A percentile compares a stretch with the other conserved stretches of the same genome.
Conservation (phyloP, 2,888 invertebrate species). For the Diaprepes abbreviatus region DNA sequence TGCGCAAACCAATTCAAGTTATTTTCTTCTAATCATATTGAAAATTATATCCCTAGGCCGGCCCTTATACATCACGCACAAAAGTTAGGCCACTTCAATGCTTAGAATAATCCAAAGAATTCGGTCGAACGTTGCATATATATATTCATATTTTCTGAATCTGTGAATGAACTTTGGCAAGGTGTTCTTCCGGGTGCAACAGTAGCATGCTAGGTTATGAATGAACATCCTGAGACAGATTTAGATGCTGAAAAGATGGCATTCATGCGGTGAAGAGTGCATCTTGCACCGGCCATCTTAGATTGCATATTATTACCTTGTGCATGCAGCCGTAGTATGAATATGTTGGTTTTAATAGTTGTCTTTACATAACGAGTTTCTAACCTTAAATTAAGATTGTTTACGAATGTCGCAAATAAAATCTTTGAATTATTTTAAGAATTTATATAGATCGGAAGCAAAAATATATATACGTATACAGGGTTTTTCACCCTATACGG, state of each 20-base stretch:
- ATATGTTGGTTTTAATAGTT: too few species aligned
- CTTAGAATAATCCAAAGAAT: constrained; percentile 58
- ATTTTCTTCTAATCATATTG: too few species aligned
- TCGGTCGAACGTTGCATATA: constrained; percentile 52
- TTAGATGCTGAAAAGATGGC: constrained; percentile 56
- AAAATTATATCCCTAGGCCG: not conserved
- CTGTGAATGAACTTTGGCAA: constrained; percentile 64
- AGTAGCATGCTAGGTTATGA: constrained; percentile 58
- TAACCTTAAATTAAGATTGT: too few species aligned
- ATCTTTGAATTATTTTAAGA: too few species aligned
- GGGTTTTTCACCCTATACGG: too few species aligned
- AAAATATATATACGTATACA: too few species aligned
- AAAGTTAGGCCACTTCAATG: constrained; percentile 29
- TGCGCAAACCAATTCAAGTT: too few species aligned
- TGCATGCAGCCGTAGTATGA: too few species aligned
- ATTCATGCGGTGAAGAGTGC: constrained; percentile 26
- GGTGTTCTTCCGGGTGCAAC: constrained; percentile 62
- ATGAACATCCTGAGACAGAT: constrained; percentile 59
- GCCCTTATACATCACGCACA: constrained; percentile 11
- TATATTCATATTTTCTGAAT: constrained; percentile 54
- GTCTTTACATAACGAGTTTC: too few species aligned
- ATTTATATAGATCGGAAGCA: too few species aligned
- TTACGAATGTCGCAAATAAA: too few species aligned
- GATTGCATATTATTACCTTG: not conserved
- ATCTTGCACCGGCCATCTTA: not conserved